Evolutionary conservation across 1,140 invertebrate genomes (phyloP).

Genomic region (Plodia interpunctella): DNA sequence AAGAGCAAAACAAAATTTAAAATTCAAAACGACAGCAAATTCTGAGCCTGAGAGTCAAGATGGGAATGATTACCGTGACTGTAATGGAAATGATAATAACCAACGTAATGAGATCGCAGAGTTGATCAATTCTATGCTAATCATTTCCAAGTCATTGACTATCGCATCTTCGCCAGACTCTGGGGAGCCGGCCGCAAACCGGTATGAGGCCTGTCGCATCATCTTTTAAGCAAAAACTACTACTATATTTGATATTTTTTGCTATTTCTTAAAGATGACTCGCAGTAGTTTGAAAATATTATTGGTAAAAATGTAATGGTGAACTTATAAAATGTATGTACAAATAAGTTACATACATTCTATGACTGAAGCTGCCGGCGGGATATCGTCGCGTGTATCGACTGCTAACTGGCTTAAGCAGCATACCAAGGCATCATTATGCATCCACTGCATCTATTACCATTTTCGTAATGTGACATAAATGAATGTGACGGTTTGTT

Average conservation of each 20-base stretch:
- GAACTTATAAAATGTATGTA: neutral
- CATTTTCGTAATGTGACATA: conserved; percentile 34
- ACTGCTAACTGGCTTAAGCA: conserved; percentile 20
- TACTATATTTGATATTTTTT: neutral
- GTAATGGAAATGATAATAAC: neutral
- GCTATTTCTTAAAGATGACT: neutral
- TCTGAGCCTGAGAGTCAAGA: neutral
- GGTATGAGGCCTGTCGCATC: conserved; percentile 52
- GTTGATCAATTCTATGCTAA: conserved; percentile 53
- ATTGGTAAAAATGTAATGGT: neutral
- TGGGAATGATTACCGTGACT: neutral
- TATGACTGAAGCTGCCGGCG: conserved; percentile 1
- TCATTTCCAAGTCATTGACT: conserved; percentile 50
- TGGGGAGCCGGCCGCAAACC: conserved; percentile 60
- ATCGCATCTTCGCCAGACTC: conserved; percentile 50
- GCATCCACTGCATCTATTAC: conserved; percentile 25
- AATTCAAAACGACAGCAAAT: neutral
- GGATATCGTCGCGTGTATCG: conserved; percentile 25
- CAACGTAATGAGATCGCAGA: conserved; percentile 16
- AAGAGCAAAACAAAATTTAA: conserved; percentile 9
- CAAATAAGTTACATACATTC: neutral
- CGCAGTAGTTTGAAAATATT: neutral
- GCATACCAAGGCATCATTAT: conserved; percentile 21
- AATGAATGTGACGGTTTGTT: conserved; percentile 31
- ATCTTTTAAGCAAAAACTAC: conserved; percentile 42